Evolutionary conservation across 2,888 invertebrate genomes (phyloP).

Genomic region (Odontomyia ornata): DNA sequence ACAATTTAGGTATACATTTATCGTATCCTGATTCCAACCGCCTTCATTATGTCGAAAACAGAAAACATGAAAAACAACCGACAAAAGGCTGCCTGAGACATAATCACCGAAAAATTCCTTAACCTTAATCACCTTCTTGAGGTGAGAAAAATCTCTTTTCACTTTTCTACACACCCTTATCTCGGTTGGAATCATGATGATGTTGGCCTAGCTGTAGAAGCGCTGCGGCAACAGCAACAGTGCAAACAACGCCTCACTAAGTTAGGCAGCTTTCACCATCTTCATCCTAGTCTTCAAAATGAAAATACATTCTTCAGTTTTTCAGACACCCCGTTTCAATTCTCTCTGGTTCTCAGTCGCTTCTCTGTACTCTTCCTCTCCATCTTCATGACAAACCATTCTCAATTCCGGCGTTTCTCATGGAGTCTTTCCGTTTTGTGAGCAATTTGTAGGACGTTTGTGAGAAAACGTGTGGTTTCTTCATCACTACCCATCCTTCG

Average conservation of each 20-base stretch:
- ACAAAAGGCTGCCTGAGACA: conserved; percentile 24
- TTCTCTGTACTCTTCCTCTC: background rate
- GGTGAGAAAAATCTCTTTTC: conserved; percentile 45
- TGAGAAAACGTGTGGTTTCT: background rate
- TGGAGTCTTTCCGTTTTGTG: background rate
- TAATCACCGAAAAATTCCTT: conserved; percentile 43
- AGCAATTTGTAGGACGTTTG: background rate
- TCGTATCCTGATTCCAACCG: background rate
- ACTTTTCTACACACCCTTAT: conserved; percentile 35
- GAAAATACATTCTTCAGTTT: conserved; percentile 4
- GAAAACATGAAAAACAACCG: background rate
- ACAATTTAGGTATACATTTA: background rate
- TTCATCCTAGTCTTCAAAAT: background rate
- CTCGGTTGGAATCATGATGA: conserved; percentile 17
- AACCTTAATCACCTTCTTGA: conserved; percentile 45
- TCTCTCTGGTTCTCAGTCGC: background rate
- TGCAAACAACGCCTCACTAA: background rate
- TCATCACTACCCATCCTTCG: background rate
- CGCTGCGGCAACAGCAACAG: background rate
- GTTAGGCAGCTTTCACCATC: background rate
- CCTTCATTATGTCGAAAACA: background rate
- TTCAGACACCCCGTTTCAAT: background rate
- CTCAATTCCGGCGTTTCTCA: background rate
- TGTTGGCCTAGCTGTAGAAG: conserved; percentile 1
- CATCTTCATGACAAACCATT: background rate